Evolutionary conservation across 2,888 invertebrate genomes (phyloP), one percentile per base, ranked within the genome.

Genomic region (Ptycholaimellus sp.): DNA sequence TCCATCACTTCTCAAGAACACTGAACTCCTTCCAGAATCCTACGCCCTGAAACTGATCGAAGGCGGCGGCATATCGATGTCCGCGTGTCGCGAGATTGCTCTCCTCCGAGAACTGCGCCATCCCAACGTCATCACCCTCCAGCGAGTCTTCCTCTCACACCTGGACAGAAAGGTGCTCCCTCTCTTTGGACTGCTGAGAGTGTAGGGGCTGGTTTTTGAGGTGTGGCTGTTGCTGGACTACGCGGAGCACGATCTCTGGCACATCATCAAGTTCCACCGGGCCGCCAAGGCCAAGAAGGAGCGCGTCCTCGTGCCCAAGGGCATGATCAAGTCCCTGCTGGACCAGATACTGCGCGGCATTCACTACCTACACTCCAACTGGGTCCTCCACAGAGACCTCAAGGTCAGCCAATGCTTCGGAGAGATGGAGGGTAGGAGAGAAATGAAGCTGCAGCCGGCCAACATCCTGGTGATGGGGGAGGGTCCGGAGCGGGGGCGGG

Each of bases 391-490:
- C 63, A 72, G 93, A 30, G 58, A 61, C 42, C 60, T 80, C 71
- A 96, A 96, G 38, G 49, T 49, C 6, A 22, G 18, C n/a, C 13
- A 13, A 3, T 3, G n/a, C 2, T 35, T 6, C 7, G 9, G 22
- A n/a, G 20, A 20, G 6, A 16, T 2, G 13, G 39, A 9, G 4
- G 3, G 22, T 14, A 34, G 13, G n/a, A 23, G 7, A 3, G 5
- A 25, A 25, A 16, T 17, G 4, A 18, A 38, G 3, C 17, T 16
- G 16, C 14, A n/a, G 72, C 90, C 90, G 38, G 93, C 96, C 3
- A 96, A 99, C 62, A 96, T 96, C 56, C 67, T 96, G 43, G 90
- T 96, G 18, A 96, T 96, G 90, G 96, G 93, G 7, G 93, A 96
- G 65, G 93, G 90, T 1, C 74, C 76, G 22, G 90, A 96, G 61